Conservation (phyloP, 2,113 vertebrate genomes). For the Notechis scutatus region DNA sequence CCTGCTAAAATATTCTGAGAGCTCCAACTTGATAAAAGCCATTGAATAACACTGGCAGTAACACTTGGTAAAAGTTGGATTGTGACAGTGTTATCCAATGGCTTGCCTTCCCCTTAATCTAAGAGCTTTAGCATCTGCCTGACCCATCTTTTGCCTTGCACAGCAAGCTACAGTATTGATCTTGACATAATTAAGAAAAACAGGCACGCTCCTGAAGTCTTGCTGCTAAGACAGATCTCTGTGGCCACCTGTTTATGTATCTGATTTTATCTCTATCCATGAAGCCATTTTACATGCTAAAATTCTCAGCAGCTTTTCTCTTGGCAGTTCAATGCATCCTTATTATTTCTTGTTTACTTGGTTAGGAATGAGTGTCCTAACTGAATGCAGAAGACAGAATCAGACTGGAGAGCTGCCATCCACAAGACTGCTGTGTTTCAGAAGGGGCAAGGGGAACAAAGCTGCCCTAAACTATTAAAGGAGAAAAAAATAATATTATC, state of each 20-base stretch:
- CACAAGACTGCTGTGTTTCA: background rate
- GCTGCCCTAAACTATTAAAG: conserved; percentile 21
- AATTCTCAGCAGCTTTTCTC: background rate
- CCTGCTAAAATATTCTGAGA: background rate
- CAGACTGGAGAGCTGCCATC: conserved; percentile 11
- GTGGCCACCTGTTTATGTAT: background rate
- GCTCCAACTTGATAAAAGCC: background rate
- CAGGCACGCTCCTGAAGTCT: background rate
- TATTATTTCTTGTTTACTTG: conserved; percentile 25
- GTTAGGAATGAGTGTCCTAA: background rate
- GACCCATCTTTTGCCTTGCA: background rate
- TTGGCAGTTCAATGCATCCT: background rate
- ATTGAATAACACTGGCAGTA: background rate
- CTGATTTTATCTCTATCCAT: background rate
- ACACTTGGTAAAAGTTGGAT: background rate
- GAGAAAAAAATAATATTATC: background rate
- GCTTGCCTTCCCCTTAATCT: background rate
- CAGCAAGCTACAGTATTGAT: background rate
- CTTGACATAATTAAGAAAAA: background rate
- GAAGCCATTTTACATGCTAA: background rate
- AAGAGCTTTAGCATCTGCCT: background rate
- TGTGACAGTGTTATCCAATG: background rate
- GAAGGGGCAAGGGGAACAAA: conserved; percentile 6
- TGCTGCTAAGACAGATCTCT: background rate
- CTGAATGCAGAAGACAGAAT: conserved; percentile 7